Evolutionary conservation across 2,113 vertebrate genomes (phyloP).

Genomic region (Melanerpes formicivorus): DNA sequence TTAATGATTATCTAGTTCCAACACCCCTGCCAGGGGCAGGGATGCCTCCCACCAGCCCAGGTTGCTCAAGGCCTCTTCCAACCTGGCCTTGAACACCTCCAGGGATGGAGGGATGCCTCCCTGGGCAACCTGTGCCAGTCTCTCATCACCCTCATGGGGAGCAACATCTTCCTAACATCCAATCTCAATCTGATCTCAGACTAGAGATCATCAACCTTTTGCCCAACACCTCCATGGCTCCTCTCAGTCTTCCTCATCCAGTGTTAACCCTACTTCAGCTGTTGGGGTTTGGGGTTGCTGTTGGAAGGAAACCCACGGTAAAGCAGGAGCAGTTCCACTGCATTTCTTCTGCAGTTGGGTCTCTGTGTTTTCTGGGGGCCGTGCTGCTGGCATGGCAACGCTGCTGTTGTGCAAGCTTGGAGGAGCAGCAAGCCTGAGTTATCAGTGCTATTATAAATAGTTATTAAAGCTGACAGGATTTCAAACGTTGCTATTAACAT

Average conservation of each 20-base stretch:
- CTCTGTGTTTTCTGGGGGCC: neutral
- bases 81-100: too few relatives aligned
- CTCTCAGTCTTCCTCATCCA: neutral
- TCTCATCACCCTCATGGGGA: too few relatives aligned
- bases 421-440: constrained; percentile 24
- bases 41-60: too few relatives aligned
- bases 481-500: constrained; percentile 37
- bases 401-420: neutral
- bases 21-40: too few relatives aligned
- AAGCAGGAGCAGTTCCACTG: neutral
- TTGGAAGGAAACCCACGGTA: neutral
- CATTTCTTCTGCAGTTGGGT: neutral
- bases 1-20: too few relatives aligned
- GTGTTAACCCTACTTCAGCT: neutral
- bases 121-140: too few relatives aligned
- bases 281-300: neutral
- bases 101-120: too few relatives aligned
- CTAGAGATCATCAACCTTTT: too few relatives aligned
- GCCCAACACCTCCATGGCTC: too few relatives aligned
- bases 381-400: neutral
- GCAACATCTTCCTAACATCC: too few relatives aligned
- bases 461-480: constrained; percentile 43
- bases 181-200: too few relatives aligned
- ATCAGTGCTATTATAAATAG: constrained; percentile 50
- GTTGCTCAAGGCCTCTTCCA: too few relatives aligned